Evolutionary conservation across 2,888 invertebrate genomes (phyloP), one percentile per base, ranked within the genome.

Genomic region (Serrognathus titanus): DNA sequence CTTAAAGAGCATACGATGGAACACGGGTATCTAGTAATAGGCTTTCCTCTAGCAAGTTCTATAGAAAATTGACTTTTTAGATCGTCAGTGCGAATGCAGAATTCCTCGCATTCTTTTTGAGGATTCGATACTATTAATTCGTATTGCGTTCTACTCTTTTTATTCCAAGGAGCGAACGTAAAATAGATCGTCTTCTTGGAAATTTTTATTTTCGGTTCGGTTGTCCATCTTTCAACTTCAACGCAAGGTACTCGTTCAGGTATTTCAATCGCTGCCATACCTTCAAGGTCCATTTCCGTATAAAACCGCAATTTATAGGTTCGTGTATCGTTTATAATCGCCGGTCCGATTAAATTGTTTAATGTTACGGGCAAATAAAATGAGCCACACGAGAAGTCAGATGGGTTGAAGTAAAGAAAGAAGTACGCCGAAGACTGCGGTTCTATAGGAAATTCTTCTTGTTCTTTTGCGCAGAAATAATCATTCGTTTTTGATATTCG

Each of bases 31-130:
- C 9, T 2, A 13, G 36, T 36, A 31, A 56, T 6, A 10, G 13
- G 3, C 6, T n/a, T 48, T 1, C 48, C 54, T 1, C 8, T 8
- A 12, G 9, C 11, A 8, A 35, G 48, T n/a, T 40, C 20, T 2
- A 56, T 3, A n/a, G 11, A 12, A 45, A 56, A 51, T 6, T 16
- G 39, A n/a, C 35, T 24, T n/a, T 12, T 24, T 12, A 56, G 48
- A 31, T 47, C 51, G 1, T 56, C 51, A 1, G 51, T 51, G 13
- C 51, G 31, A 39, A 56, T 56, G 31, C 51, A 47, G 11, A 56
- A 39, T n/a, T 16, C 46, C 8, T 51, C 51, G 8, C 11, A 24
- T 10, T 31, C 51, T 40, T 40, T 56, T 16, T 51, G 47, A 1
- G 13, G 5, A 16, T 48, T 56, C 2, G 11, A n/a, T 11, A 56